A percentile compares a stretch with the other conserved stretches of the same genome.
Evolutionary conservation across 1,140 invertebrate species (phyloP).

Genomic region (Polyergus mexicanus): DNA sequence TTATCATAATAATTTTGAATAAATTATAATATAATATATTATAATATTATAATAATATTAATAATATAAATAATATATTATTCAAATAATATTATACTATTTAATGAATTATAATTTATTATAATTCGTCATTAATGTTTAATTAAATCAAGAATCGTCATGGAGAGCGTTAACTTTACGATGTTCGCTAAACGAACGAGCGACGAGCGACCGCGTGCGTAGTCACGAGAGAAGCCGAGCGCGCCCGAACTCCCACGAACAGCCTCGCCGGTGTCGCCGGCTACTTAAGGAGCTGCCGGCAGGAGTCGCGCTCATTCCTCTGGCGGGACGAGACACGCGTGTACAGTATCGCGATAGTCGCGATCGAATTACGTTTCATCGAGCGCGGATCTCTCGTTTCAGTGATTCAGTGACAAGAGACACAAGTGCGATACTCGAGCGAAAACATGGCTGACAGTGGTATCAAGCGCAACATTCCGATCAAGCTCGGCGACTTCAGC

Average conservation of each 20-base stretch:
- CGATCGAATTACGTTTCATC: conserved; percentile 34
- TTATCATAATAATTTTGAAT: too few species aligned
- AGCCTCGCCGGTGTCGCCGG: conserved; percentile 56
- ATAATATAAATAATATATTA: too few species aligned
- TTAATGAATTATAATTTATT: too few species aligned
- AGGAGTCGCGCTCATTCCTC: conserved; percentile 80
- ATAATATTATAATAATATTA: too few species aligned
- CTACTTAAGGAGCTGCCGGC: conserved; percentile 84
- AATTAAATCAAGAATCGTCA: neutral
- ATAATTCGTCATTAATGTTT: too few species aligned
- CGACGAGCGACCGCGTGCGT: conserved; percentile 70
- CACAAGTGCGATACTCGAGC: conserved; percentile 46
- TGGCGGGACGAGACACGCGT: conserved; percentile 62
- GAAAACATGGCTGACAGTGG: conserved; percentile 91
- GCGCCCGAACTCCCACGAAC: conserved; percentile 80
- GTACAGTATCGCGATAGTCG: neutral
- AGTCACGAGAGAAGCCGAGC: conserved; percentile 51
- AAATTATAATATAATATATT: too few species aligned
- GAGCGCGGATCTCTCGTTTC: neutral
- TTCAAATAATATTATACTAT: too few species aligned
- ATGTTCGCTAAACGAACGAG: conserved; percentile 43
- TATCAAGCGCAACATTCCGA: conserved; percentile 96
- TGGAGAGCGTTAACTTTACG: conserved; percentile 10
- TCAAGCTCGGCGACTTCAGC: conserved; percentile 97
- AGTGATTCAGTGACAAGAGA: conserved; percentile 66